Conservation (phyloP, 2,113 vertebrate species). For the Dipodomys merriami region DNA sequence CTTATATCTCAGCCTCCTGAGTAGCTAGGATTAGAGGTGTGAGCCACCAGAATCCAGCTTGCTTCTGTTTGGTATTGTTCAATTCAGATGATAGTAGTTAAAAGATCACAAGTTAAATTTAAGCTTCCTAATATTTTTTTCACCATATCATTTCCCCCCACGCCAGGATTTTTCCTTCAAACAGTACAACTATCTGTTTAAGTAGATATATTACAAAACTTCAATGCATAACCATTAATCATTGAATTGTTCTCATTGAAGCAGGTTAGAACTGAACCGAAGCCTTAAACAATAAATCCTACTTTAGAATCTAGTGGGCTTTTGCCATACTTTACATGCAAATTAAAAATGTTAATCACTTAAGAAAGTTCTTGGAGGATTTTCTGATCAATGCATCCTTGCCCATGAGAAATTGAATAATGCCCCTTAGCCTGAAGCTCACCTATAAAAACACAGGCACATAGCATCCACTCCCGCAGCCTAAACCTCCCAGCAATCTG, state of each 20-base stretch:
- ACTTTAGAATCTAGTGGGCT: neutral
- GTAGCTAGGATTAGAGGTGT: too few species aligned
- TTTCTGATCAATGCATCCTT: neutral
- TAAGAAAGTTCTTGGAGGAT: neutral
- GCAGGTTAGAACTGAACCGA: neutral
- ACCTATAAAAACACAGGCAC: conserved; percentile 11
- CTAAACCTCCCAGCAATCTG: neutral
- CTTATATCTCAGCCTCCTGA: too few species aligned
- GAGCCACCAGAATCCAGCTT: neutral
- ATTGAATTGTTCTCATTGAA: neutral
- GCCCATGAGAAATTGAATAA: neutral
- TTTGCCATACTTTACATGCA: neutral
- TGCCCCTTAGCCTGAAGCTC: neutral
- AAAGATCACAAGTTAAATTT: neutral
- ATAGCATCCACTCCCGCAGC: neutral
- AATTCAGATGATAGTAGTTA: neutral
- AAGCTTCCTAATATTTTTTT: neutral
- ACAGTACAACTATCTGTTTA: neutral
- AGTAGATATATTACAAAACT: neutral
- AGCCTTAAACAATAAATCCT: neutral
- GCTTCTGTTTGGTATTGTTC: neutral
- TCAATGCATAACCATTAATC: neutral
- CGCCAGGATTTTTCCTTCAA: neutral
- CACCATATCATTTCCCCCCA: neutral
- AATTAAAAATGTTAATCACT: conserved; percentile 49